Base-by-base conservation (phyloP, 2,888 invertebrate genomes). In the Cephus pulcher region DNA sequence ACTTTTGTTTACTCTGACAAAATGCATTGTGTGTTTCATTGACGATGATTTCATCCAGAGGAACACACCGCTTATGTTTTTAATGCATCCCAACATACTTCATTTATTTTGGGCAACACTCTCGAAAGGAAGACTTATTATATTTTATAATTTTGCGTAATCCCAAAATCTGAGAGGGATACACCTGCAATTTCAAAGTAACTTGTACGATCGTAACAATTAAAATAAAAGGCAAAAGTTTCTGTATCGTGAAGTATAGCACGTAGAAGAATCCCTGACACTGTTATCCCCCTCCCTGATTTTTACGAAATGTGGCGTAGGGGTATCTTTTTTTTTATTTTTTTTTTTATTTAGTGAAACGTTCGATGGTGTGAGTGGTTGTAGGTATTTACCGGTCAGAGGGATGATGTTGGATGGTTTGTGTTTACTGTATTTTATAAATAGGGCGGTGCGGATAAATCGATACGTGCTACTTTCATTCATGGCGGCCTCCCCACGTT, bases 401-500 rank as follows among this genome's bases (percentile, higher is more conserved):
- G 15, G 3, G 23, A 75, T 32, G 56, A 75, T 78, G 75, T 78
- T 71, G 74, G 69, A 78, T 9, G 70, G 75, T 75, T 40, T 74
- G 56, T 88, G 86, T 88, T 88, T 88, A 87, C 83, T 83, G 87
- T 86, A 85, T 84, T 87, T 86, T 82, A 82, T 88, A 89, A 87
- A 84, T 88, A 88, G 88, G 89, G 84, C 89, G 88, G 86, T 86
- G 84, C 86, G 84, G 87, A 87, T 88, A 89, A 89, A 90, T 90
- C 90, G 90, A 90, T 90, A 90, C 86, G 87, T 85, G 86, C 84
- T 85, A 87, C 88, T 89, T 90, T 90, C 90, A 90, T 90, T 90
- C 90, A 90, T 90, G 88, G 88, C 89, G 87, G 84, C 87, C 85
- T 84, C 85, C 86, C 85, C 86, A 81, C 88, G 86, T 77, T 82